Percentiles rank a stretch among this genome's conserved stretches.
Evolutionary conservation across 2,113 vertebrate species (phyloP).

Genomic region (Geothlypis trichas): DNA sequence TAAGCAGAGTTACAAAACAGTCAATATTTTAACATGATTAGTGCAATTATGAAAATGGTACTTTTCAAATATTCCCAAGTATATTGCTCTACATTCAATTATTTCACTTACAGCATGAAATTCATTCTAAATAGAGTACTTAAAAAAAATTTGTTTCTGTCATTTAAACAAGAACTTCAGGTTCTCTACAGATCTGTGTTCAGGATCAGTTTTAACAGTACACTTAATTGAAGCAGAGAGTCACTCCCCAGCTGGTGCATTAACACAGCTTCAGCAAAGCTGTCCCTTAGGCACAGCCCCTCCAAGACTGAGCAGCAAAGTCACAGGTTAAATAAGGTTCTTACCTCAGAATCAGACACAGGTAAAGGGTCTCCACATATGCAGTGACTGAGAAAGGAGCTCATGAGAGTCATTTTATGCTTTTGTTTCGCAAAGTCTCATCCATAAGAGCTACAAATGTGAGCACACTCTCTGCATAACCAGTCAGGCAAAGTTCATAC

Average conservation of each 20-base stretch:
- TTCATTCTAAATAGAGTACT: not conserved
- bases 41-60: not conserved
- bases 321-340: not conserved
- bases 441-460: not conserved
- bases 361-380: constrained; percentile 71
- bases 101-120: not conserved
- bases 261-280: not conserved
- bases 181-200: not conserved
- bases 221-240: not conserved
- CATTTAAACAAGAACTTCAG: not conserved
- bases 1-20: not conserved
- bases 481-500: constrained; percentile 28
- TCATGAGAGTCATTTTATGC: constrained; percentile 48
- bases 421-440: not conserved
- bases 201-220: not conserved
- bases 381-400: constrained; percentile 84
- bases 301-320: not conserved
- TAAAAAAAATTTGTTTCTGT: not conserved
- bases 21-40: not conserved
- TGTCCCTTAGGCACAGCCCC: not conserved
- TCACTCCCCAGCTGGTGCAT: not conserved
- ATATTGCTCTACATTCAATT: not conserved
- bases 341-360: constrained; percentile 77
- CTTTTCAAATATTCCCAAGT: too few relatives aligned
- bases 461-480: not conserved